These are phyloP conservation scores for Scaptomyza polygonia DNA, from an alignment of 2,888 invertebrate genomes.

Conservation along the genomic window DNA sequence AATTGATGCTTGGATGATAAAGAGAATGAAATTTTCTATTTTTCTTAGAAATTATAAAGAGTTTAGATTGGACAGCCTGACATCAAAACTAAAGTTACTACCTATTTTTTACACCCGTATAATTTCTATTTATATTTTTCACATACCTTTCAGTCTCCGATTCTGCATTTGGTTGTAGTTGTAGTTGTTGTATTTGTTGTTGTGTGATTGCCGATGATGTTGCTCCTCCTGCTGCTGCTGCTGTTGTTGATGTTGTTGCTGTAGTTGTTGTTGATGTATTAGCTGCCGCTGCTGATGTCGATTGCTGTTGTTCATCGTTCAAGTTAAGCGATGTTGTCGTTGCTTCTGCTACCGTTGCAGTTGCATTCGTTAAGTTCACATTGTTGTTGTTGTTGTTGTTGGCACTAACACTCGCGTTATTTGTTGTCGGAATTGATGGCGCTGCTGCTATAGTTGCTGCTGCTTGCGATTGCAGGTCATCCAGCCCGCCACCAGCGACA, in stretches of 20 bases:
- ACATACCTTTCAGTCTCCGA: slow-evolving; percentile 85
- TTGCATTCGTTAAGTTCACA: slow-evolving; percentile 10
- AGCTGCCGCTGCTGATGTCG: slow-evolving; percentile 49
- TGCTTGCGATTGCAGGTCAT: slow-evolving; percentile 45
- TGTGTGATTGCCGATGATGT: slow-evolving; percentile 61
- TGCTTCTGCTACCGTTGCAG: slow-evolving; percentile 42
- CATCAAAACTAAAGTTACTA: no score
- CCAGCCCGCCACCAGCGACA: slow-evolving; percentile 45
- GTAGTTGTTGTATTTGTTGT: slow-evolving; percentile 66
- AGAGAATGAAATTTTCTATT: no score
- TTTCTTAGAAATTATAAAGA: no score
- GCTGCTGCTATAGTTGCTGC: slow-evolving; percentile 39
- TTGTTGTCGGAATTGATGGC: slow-evolving; percentile 65
- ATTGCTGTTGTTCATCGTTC: slow-evolving; percentile 55
- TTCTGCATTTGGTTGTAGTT: slow-evolving; percentile 81
- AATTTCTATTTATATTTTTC: no score
- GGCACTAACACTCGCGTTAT: slow-evolving; percentile 81
- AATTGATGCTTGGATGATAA: no score
- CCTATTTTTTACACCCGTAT: no score
- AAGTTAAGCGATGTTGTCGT: slow-evolving; percentile 59
- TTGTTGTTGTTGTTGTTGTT: slow-evolving; percentile 51
- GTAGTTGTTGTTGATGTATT: slow-evolving; percentile 37
- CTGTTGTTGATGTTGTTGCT: slow-evolving; percentile 38
- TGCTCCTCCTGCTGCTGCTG: slow-evolving; percentile 50
- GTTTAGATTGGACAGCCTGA: no score